Conservation (phyloP, 2,888 invertebrate genomes). For the Petrolisthes manimaculis region DNA sequence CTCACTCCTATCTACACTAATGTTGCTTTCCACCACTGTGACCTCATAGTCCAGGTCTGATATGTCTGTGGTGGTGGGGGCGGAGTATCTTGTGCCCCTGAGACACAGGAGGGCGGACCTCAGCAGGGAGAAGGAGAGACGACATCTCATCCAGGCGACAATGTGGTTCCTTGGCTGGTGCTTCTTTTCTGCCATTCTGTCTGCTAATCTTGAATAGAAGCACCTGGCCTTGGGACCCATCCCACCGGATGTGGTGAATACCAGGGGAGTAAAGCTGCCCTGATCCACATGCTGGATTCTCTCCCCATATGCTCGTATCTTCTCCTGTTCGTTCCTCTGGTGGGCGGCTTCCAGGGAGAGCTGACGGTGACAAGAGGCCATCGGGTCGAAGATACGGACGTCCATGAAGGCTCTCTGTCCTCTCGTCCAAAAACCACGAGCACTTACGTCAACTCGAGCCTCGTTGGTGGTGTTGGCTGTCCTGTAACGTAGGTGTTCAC, state of each 20-base stretch:
- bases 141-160: slow-evolving; percentile 11
- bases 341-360: background rate
- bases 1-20: no score
- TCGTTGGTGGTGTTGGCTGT: slow-evolving; percentile 1
- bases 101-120: slow-evolving; percentile 1
- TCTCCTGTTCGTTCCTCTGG: background rate
- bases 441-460: background rate
- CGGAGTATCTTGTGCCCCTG: background rate
- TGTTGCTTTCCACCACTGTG: no score
- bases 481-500: background rate
- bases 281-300: background rate
- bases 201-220: slow-evolving; percentile 16
- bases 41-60: no score
- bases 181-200: slow-evolving; percentile 2
- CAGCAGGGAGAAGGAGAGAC: background rate
- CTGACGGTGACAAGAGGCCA: background rate
- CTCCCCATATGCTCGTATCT: background rate
- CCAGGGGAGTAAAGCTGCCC: slow-evolving; percentile 16
- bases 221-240: background rate
- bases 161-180: background rate
- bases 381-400: background rate
- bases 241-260: slow-evolving; percentile 21
- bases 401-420: slow-evolving; percentile 7
- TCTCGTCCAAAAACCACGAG: background rate
- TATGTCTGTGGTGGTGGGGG: background rate